A percentile compares a stretch with the other conserved stretches of the same genome.
Evolutionary conservation across 2,797 vertebrate genomes (phyloP).

Genomic region (Sebastes hubbsi): DNA sequence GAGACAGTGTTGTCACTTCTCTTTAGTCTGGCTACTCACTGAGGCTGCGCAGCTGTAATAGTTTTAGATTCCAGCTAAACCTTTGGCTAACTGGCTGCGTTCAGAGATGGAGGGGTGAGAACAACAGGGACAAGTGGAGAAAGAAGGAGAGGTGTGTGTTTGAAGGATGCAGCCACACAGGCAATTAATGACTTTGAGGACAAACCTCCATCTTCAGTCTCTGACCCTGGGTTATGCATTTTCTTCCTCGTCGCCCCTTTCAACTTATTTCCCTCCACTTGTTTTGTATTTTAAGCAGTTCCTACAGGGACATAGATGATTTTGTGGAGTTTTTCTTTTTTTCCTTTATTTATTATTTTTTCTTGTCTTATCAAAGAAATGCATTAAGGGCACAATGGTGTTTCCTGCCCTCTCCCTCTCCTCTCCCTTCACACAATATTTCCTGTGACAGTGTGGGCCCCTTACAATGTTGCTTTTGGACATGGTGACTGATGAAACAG

Average conservation of each 20-base stretch:
- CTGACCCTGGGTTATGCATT: constrained; percentile 53
- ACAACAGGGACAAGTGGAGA: constrained; percentile 21
- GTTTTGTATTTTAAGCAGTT: constrained; percentile 56
- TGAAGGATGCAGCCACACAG: constrained; percentile 45
- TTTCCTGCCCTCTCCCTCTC: constrained; percentile 44
- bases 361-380: constrained; percentile 66
- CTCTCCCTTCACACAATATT: constrained; percentile 57
- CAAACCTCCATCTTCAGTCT: constrained; percentile 61
- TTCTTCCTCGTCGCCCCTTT: constrained; percentile 32
- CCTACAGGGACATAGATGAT: constrained; percentile 18
- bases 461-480: constrained; percentile 68
- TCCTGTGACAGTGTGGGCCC: constrained; percentile 59
- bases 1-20: constrained; percentile 83
- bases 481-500: constrained; percentile 71
- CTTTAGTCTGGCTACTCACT: constrained; percentile 71
- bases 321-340: constrained; percentile 12
- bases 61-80: constrained; percentile 81
- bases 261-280: constrained; percentile 23
- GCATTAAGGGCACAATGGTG: constrained; percentile 62
- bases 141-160: constrained; percentile 30
- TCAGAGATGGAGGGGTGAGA: constrained; percentile 51
- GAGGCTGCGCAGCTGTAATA: constrained; percentile 75
- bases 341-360: constrained; percentile 3
- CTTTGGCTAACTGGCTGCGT: constrained; percentile 66
- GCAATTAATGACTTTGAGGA: constrained; percentile 72